These are phyloP conservation scores for Proterorhinus semilunaris DNA, from an alignment of 2,113 vertebrate genomes.

Conservation along the genomic window DNA sequence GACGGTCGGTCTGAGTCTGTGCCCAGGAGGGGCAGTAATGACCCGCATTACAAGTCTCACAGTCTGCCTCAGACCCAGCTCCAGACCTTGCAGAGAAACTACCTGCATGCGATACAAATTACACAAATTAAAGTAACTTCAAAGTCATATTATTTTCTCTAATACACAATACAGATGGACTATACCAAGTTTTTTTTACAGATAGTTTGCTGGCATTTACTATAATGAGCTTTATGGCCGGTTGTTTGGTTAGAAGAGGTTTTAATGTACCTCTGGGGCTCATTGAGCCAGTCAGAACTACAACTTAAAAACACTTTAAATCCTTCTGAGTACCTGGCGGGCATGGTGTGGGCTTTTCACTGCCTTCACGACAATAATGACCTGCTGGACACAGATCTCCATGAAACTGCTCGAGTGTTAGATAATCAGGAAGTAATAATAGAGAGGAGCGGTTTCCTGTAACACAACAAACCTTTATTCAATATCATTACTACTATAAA, in stretches of 20 bases:
- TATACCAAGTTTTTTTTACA: neutral
- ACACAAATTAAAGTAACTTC: slow-evolving; percentile 17
- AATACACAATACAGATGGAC: neutral
- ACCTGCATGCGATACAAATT: slow-evolving; percentile 68
- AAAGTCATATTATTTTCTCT: neutral
- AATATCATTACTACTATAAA: slow-evolving; percentile 41
- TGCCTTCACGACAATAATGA: slow-evolving; percentile 81
- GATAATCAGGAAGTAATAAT: slow-evolving; percentile 23
- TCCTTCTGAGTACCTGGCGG: slow-evolving; percentile 71
- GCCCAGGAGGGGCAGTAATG: slow-evolving; percentile 83
- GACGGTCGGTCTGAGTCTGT: slow-evolving; percentile 73
- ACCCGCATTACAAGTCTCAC: slow-evolving; percentile 79
- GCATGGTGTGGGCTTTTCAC: slow-evolving; percentile 68
- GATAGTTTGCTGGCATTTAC: slow-evolving; percentile 26
- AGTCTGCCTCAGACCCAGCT: slow-evolving; percentile 73
- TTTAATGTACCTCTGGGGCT: slow-evolving; percentile 19
- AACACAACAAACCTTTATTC: slow-evolving; percentile 63
- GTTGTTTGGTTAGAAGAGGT: slow-evolving; percentile 50
- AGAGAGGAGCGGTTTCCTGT: slow-evolving; percentile 62
- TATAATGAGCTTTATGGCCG: slow-evolving; percentile 46
- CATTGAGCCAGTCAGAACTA: slow-evolving; percentile 15
- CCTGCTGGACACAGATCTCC: slow-evolving; percentile 77
- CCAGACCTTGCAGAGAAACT: slow-evolving; percentile 76
- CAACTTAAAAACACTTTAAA: neutral
- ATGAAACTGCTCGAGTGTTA: slow-evolving; percentile 35